Evolutionary conservation across 2,113 vertebrate species (phyloP).

Genomic region (Dissostichus mawsoni): DNA sequence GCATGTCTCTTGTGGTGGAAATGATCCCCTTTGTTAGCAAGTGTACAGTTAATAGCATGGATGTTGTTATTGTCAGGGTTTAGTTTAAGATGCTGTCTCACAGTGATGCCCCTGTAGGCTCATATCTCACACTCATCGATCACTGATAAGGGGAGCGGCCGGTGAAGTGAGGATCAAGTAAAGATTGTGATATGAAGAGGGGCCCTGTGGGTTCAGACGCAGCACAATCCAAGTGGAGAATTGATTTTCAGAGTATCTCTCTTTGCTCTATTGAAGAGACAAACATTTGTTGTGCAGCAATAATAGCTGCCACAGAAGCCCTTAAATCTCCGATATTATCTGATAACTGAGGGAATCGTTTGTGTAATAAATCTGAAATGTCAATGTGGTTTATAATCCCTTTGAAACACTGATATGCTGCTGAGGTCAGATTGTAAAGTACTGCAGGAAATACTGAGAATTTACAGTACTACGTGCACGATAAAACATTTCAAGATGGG

Average conservation of each 20-base stretch:
- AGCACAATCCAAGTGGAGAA: constrained; percentile 26
- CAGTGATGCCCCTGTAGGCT: constrained; percentile 3
- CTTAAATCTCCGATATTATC: constrained; percentile 24
- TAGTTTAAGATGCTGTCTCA: constrained; percentile 37
- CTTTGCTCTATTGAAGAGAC: constrained; percentile 24
- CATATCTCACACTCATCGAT: constrained; percentile 28
- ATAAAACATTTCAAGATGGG: constrained; percentile 2
- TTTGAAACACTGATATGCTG: constrained; percentile 13
- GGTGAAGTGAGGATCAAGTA: constrained; percentile 50
- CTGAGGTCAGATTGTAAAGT: constrained; percentile 7
- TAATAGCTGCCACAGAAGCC: constrained; percentile 20
- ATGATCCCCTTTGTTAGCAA: not conserved
- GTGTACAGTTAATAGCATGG: constrained; percentile 10
- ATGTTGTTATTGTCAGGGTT: constrained; percentile 29
- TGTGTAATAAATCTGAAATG: constrained; percentile 36
- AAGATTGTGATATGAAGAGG: constrained; percentile 34
- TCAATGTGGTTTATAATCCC: constrained; percentile 44
- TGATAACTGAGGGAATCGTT: constrained; percentile 14
- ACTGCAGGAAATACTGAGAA: not conserved
- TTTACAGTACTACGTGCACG: not conserved
- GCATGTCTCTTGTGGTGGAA: not conserved
- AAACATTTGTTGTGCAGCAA: constrained; percentile 48
- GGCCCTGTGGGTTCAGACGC: not conserved
- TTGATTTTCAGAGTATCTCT: constrained; percentile 47
- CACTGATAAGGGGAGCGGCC: constrained; percentile 28